Evolutionary conservation across 2,888 invertebrate genomes (phyloP), one percentile per base, ranked within the genome.

Genomic region (Monopis laevigella): DNA sequence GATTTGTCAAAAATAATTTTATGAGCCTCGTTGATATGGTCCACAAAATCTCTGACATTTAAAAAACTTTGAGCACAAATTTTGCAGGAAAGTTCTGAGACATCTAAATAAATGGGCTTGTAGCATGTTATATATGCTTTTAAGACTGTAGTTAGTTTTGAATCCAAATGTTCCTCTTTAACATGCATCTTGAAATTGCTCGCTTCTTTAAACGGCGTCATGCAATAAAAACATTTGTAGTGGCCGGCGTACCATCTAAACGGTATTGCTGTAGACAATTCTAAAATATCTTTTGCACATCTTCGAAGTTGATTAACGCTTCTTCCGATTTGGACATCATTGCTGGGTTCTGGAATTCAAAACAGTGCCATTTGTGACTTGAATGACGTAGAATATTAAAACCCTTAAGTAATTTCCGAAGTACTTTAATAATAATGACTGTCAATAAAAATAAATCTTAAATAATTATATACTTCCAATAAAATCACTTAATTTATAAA

Each of bases 201-300:
- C 38, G 57, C 50, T 3, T 62, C 59, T 0, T 52, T 29, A 35
- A 62, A 63, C 0, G 54, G 46, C 13, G 53, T 55, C 7, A 59
- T 55, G 40, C 65, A 65, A 43, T 51, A 66, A 45, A 64, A 66
- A 16, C 66, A 66, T 49, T 58, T 57, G 45, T 54, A 66, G 3
- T 55, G 55, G 40, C 56, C 59, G 1, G 54, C 52, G 2, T 53
- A 48, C 60, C 61, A 66, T 8, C 60, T 53, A 30, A 66, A 66
- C 0, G 66, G 66, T 14, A 60, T 52, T 0, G 59, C 56, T 0
- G 55, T 59, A 0, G 66, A 58, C 41, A 62, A 56, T 39, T 62
- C 55, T 11, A 64, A 48, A 2, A 65, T 46, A 2, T 50, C 42
- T 2, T 16, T 12, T 12, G 28, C 39, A 12, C 28, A 13, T 27